Base-by-base conservation (phyloP, 2,888 invertebrate species). In the Epinotia demarniana region DNA sequence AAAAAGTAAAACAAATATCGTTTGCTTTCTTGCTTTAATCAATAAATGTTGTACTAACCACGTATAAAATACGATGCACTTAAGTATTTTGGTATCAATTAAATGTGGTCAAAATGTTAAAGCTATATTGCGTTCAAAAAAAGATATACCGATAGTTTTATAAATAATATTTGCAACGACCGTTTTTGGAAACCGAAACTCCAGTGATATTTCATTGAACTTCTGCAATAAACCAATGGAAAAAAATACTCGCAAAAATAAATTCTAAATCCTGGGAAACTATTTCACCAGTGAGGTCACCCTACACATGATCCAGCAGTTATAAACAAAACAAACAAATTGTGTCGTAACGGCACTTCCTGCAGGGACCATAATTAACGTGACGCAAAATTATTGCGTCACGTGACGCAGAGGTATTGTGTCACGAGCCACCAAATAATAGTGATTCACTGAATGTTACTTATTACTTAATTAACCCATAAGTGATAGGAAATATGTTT, bases 341-440 rank as follows among this genome's bases (percentile, higher is more conserved):
- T 85, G 81, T 72, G 64, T 64, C 72, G 18, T 46, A 27, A 60
- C 69, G 58, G 58, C 77, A 78, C 80, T 86, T 86, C 85, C 86
- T 82, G 79, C 69, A 79, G 79, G 77, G 75, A 79, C 80, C 80
- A 86, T 87, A 87, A 89, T 88, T 88, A 89, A 86, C 82, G 82
- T 84, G 84, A 84, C 86, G 81, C 81, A 81, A 85, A 87, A 86
- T 86, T 86, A 85, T 81, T 80, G 81, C 80, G 72, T 60, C 75
- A 69, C 75, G 73, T 46, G 19, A 57, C 53, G 53, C 18, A 18
- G 39, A 68, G 57, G 49, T 68, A 68, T 68, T 68, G 62, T 63
- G 68, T 73, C 73, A 72, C 55, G 33, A 53, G 27, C 23, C 53
- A 9, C 46, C 27, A 11, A 72, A 63, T 63, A 43, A 57, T 63